Evolutionary conservation across 2,113 vertebrate species (phyloP), one percentile per base, ranked within the genome.

Genomic region (Hemichromis elongatus): DNA sequence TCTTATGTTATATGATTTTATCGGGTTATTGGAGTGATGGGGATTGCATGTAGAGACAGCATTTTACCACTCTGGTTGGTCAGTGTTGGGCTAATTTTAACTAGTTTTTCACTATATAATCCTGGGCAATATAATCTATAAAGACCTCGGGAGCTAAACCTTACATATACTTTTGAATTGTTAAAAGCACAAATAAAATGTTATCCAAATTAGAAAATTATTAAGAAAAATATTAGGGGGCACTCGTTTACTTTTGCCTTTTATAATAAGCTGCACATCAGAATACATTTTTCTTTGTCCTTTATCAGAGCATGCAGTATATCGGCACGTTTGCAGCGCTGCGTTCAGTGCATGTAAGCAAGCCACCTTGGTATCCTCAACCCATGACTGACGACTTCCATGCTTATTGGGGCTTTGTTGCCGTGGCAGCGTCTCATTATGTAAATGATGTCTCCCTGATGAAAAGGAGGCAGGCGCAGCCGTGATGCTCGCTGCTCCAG

Each of bases 341-440:
- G 52, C 9, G 1, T 79, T 79, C 75, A 77, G 18, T 35, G 47
- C 79, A 57, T 83, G 77, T 78, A 73, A 54, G n/a, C 83, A 79
- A 90, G 68, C 68, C 77, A 90, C 85, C 93, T 92, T 12, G 6
- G 80, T 63, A 87, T 45, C 90, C 86, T 53, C 70, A 54, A 87
- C 85, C 82, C 55, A 63, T 85, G 90, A 93, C 89, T 88, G 90
- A 93, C 75, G 82, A 80, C 82, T 89, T 9, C 81, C 6, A 5
- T 59, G 90, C 91, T 91, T 90, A 91, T 77, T 82, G 86, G 88
- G 90, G 85, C 77, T 94, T 90, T 93, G 93, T 94, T 95, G 90
- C 93, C 80, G 89, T 93, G 93, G 90, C 90, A 92, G 92, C 93
- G 70, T 90, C 92, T 95, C 89, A 93, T 96, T 95, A 96, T 94